Evolutionary conservation across 2,888 invertebrate genomes (phyloP).

Genomic region (Drosophila mimica): DNA sequence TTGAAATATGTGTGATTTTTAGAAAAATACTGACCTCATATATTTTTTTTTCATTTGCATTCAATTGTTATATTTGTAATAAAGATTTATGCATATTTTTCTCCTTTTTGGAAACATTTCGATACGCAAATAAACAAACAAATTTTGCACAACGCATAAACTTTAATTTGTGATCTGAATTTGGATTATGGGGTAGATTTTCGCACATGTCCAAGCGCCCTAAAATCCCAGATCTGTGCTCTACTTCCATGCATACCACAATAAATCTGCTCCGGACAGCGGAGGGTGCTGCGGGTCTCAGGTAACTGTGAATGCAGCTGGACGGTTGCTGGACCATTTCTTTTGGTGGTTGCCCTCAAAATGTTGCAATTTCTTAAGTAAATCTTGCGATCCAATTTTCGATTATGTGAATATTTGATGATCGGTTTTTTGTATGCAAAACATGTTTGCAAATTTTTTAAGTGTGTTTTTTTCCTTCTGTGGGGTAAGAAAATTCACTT

Average conservation of each 20-base stretch:
- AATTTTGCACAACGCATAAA: conserved; percentile 31
- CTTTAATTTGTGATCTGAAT: conserved; percentile 57
- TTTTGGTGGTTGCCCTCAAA: conserved; percentile 41
- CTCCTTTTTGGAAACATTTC: conserved; percentile 53
- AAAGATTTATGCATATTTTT: conserved; percentile 63
- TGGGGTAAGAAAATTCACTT: conserved; percentile 34
- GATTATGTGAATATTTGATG: conserved; percentile 67
- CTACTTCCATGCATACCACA: conserved; percentile 31
- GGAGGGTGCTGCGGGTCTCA: conserved; percentile 45
- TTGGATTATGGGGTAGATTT: conserved; percentile 73
- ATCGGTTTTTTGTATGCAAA: conserved; percentile 75
- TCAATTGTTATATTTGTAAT: conserved; percentile 24
- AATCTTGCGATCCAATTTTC: conserved; percentile 29
- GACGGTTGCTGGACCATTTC: conserved; percentile 33
- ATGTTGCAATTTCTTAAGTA: conserved; percentile 32
- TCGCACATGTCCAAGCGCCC: conserved; percentile 65
- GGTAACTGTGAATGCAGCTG: conserved; percentile 60
- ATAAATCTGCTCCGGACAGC: conserved; percentile 49
- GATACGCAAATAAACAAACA: conserved; percentile 72
- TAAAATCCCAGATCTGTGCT: conserved; percentile 38
- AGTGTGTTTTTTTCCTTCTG: conserved; percentile 49
- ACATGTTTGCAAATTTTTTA: conserved; percentile 74
- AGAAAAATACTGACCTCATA: not conserved
- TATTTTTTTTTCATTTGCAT: not conserved
- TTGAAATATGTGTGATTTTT: conserved; percentile 2